Evolutionary conservation across 2,888 invertebrate genomes (phyloP).

Genomic region (Caenorhabditis doughertyi): DNA sequence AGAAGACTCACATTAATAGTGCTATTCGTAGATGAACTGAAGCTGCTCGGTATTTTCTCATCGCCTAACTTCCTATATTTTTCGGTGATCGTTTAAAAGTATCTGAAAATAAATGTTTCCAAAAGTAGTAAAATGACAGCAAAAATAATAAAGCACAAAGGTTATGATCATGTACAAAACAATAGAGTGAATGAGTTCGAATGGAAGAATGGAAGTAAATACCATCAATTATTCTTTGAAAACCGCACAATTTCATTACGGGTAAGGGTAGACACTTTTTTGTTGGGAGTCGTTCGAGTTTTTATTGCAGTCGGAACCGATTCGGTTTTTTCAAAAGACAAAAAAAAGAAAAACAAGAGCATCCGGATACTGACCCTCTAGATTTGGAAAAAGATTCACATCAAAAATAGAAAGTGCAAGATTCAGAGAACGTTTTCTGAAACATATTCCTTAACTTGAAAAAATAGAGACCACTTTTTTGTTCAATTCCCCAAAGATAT

Average conservation of each 20-base stretch:
- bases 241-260: constrained; percentile 51
- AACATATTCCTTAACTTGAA: background rate
- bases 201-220: constrained; percentile 60
- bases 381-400: background rate
- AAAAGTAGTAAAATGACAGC: background rate
- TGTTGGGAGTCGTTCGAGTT: constrained; percentile 5
- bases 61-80: background rate
- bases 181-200: constrained; percentile 31
- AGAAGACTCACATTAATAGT: constrained; percentile 16
- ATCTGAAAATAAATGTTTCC: background rate
- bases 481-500: constrained; percentile 25
- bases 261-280: constrained; percentile 21
- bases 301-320: constrained; percentile 32
- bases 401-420: constrained; percentile 5
- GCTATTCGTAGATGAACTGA: constrained; percentile 6
- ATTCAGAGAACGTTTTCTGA: constrained; percentile 28
- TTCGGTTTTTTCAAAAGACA: background rate
- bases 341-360: constrained; percentile 6
- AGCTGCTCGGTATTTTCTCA: constrained; percentile 1
- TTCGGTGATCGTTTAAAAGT: background rate
- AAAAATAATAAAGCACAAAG: background rate
- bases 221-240: constrained; percentile 63
- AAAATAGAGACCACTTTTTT: background rate
- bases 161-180: constrained; percentile 36
- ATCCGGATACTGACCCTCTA: background rate